Conservation (phyloP, 2,888 invertebrate genomes). For the Sceliomorpha sp. region DNA sequence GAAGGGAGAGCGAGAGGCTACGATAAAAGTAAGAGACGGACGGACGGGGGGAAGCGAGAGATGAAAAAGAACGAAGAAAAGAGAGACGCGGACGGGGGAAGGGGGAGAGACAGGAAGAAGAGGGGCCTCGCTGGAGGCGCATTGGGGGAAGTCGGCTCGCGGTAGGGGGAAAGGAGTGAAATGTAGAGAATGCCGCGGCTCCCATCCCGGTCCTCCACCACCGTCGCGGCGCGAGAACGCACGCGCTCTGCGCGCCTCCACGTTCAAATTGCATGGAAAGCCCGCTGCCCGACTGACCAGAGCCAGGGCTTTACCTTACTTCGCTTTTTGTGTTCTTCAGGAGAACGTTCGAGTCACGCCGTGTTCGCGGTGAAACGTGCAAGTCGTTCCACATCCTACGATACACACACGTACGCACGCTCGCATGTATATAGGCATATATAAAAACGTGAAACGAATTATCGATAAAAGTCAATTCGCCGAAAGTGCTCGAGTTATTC, state of each 20-base stretch:
- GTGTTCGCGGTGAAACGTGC: slow-evolving; percentile 39
- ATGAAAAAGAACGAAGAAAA: not conserved
- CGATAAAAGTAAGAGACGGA: too few species aligned
- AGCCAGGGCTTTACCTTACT: slow-evolving; percentile 70
- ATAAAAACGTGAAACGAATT: too few species aligned
- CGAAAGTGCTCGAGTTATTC: too few species aligned
- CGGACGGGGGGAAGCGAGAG: too few species aligned
- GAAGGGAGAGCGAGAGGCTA: too few species aligned
- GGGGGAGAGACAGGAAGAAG: slow-evolving; percentile 39
- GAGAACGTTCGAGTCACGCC: slow-evolving; percentile 67
- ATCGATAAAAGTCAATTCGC: too few species aligned
- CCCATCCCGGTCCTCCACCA: slow-evolving; percentile 55
- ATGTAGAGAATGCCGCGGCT: slow-evolving; percentile 66
- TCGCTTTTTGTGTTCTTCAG: slow-evolving; percentile 76
- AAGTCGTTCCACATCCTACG: slow-evolving; percentile 8
- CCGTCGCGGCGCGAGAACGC: slow-evolving; percentile 55
- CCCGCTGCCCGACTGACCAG: slow-evolving; percentile 71
- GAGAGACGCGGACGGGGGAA: not conserved
- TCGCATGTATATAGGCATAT: slow-evolving; percentile 32
- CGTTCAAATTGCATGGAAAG: slow-evolving; percentile 74
- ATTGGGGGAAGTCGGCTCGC: slow-evolving; percentile 28
- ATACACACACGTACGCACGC: slow-evolving; percentile 18
- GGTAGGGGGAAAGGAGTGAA: slow-evolving; percentile 53
- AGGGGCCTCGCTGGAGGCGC: slow-evolving; percentile 30
- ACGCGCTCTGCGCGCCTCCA: slow-evolving; percentile 63